These are phyloP conservation scores for Phoxinus phoxinus DNA, from an alignment of 2,113 vertebrate genomes.

Conservation along the genomic window DNA sequence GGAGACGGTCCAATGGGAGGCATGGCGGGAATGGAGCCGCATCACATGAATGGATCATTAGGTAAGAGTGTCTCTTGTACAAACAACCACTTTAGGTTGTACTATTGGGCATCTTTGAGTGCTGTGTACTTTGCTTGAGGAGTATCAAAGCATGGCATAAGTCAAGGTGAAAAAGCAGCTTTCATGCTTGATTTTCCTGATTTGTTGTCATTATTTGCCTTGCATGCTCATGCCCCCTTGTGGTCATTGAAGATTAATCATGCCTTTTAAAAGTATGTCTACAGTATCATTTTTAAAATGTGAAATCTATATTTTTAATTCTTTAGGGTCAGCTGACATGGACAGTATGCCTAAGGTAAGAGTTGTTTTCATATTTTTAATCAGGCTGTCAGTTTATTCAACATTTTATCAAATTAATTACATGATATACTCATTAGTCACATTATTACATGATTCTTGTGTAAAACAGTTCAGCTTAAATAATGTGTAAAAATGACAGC, in stretches of 20 bases:
- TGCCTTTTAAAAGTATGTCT: background rate
- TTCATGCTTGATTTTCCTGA: background rate
- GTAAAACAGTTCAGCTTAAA: background rate
- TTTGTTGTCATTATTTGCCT: background rate
- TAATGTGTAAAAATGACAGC: background rate
- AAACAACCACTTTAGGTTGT: slow-evolving; percentile 2
- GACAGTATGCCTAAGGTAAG: slow-evolving; percentile 90
- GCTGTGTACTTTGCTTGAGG: background rate
- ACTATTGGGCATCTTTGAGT: background rate
- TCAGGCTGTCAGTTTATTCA: background rate
- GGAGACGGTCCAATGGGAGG: slow-evolving; percentile 93
- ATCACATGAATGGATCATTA: slow-evolving; percentile 99
- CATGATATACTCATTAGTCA: background rate
- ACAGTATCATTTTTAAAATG: background rate
- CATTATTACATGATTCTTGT: background rate
- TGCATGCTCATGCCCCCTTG: background rate
- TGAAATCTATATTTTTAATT: background rate
- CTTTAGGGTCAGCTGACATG: slow-evolving; percentile 88
- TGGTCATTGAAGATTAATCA: background rate
- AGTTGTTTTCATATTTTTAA: slow-evolving; percentile 27
- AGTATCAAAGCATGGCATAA: slow-evolving; percentile 19
- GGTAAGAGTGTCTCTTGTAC: slow-evolving; percentile 73
- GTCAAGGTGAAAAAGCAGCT: background rate
- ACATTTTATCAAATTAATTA: background rate
- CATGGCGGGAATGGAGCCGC: slow-evolving; percentile 95